Base-by-base conservation (phyloP, 35 echinoderm and acorn worm species). In the Chiridota heheva region DNA sequence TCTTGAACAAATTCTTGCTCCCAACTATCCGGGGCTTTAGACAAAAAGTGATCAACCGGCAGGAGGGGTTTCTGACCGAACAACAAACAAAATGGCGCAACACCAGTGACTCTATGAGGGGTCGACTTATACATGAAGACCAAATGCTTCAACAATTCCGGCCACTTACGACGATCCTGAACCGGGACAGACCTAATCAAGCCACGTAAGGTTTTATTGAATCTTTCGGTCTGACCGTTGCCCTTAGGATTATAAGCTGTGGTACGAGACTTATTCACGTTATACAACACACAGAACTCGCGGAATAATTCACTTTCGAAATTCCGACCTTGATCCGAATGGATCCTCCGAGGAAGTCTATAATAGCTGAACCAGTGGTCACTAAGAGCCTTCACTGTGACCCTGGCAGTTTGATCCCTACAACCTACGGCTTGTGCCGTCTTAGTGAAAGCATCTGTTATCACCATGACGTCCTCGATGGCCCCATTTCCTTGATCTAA, bases 371-470 rank as follows among this genome's bases (percentile, higher is more conserved):
- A 84, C 48, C 67, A 82, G 7, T 89, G 0, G 0, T 73, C 58
- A 0, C 38, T 27, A 10, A 90, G 26, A 22, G 45, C 69, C 38
- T 36, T 64, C 1, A 81, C 87, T 15, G 84, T 81, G 2, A 30
- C 46, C 17, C 25, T 4, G 24, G 87, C 80, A 37, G 80, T 77
- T 48, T 90, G 81, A 69, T 90, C 44, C 25, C 31, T 44, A 25
- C 80, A 84, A 8, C 80, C 70, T 0, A 84, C n/a, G 5, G 88
- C 88, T 38, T 76, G 67, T 2, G 88, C 80, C 56, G 48, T 68
- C 38, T 84, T 90, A 13, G 81, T 84, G 47, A 84, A 90, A 18
- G 49, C 59, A 77, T 85, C 88, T 30, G 88, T 84, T 3, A 90
- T 55, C 10, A 90, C 81, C 7, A 90, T 26, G 0, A 90, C 81